Evolutionary conservation across 2,888 invertebrate genomes (phyloP), one percentile per base, ranked within the genome.

Genomic region (Phytoseiulus persimilis): DNA sequence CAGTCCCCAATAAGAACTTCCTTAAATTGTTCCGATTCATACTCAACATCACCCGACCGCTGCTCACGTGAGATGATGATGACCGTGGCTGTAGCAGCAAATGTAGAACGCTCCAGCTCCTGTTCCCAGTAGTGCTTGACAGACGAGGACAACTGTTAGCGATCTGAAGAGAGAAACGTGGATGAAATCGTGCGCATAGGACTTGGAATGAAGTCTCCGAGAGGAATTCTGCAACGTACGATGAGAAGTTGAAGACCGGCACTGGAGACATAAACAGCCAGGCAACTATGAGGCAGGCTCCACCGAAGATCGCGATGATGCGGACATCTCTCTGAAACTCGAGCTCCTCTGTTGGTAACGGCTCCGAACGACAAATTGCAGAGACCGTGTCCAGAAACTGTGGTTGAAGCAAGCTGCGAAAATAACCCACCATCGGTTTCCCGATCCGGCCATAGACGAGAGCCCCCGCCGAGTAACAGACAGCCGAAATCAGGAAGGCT

Each of bases 301-400:
- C 87, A 23, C 87, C 87, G 87, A 87, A 87, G 39, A 87, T 87
- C n/a, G 32, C 87, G 28, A 33, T 87, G 0, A 87, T n/a, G 5
- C 87, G 87, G n/a, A 87, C 45, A 33, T 87, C 87, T 32, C 87
- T 87, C 87, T 87, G 87, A n/a, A 87, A 87, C 11, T n/a, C 32
- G 87, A 5, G 84, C 31, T 31, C 84, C 31, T 39, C 39, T 6
- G 39, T 39, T 39, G 9, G 5, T 9, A 39, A 9, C 39, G 39
- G 9, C n/a, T 39, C 39, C 39, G 39, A 3, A 39, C 9, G n/a
- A n/a, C n/a, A n/a, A n/a, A n/a, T n/a, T n/a, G n/a, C 39, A 6
- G 39, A 9, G 39, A 39, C 5, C 39, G 9, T 39, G 5, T 39
- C 39, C 5, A 39, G 39, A 39, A 9, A 6, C 39, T 39, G 39